phyloP scores from a whole-genome alignment of 2,113 vertebrate genomes.

The Talpa occidentalis region DNA sequence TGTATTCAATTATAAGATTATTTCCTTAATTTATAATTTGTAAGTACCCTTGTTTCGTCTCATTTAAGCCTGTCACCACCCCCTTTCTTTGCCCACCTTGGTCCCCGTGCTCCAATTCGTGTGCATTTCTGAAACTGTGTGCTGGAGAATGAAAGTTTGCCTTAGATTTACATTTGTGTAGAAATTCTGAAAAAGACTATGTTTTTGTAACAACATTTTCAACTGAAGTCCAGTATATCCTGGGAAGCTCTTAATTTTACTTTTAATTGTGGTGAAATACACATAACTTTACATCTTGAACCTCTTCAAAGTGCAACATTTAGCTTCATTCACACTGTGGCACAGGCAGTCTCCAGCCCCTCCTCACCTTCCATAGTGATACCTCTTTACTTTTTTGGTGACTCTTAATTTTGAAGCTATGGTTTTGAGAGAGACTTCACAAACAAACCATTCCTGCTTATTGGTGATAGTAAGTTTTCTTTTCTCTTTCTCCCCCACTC shows the following conservation, averaged over 20 bases:
- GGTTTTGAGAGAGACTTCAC: neutral
- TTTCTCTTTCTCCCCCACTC: neutral
- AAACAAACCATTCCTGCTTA: neutral
- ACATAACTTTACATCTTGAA: neutral
- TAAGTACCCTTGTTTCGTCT: neutral
- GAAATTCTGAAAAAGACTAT: neutral
- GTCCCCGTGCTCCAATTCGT: neutral
- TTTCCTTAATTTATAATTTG: neutral
- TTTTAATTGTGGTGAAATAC: neutral
- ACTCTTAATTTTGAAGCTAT: neutral
- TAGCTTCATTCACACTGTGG: neutral
- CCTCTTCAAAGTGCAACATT: neutral
- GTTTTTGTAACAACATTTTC: neutral
- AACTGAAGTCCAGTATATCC: neutral
- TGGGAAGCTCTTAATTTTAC: neutral
- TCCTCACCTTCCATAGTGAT: neutral
- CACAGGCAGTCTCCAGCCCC: neutral
- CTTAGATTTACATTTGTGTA: neutral
- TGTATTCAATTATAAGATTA: neutral
- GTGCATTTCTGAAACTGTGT: neutral
- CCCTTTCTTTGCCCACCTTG: neutral
- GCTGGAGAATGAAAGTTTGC: neutral
- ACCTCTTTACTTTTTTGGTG: neutral
- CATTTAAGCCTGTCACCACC: neutral
- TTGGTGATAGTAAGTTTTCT: neutral